These are phyloP conservation scores for Sinhomidia bicolor DNA, from an alignment of 2,888 invertebrate species.

Conservation along the genomic window DNA sequence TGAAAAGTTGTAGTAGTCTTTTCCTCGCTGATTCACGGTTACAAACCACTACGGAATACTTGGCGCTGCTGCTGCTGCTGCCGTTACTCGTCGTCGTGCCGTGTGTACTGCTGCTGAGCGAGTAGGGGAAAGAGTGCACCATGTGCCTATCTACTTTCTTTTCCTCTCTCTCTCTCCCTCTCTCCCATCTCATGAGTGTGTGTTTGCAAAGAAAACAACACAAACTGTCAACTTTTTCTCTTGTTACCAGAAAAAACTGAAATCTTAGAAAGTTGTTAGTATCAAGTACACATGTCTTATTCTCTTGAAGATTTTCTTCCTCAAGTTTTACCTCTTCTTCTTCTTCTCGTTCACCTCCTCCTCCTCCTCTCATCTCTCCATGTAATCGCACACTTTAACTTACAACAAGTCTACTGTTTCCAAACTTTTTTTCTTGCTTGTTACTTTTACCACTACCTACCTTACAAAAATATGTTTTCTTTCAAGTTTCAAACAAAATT, in stretches of 20 bases:
- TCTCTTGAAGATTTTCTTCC: constrained; percentile 47
- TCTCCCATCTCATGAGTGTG: background rate
- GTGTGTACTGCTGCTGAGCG: background rate
- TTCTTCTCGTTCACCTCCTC: background rate
- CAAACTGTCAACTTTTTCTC: constrained; percentile 55
- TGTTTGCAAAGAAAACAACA: constrained; percentile 48
- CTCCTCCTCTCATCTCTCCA: background rate
- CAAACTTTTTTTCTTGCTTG: constrained; percentile 5
- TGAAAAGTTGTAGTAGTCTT: constrained; percentile 43
- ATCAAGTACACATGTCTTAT: constrained; percentile 46
- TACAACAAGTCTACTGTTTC: background rate
- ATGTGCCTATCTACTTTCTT: too few species aligned
- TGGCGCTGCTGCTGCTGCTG: background rate
- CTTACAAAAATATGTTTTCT: constrained; percentile 21
- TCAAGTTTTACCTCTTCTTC: constrained; percentile 1
- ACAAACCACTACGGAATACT: constrained; percentile 56
- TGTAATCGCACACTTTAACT: constrained; percentile 2
- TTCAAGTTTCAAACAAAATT: background rate
- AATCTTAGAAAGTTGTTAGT: constrained; percentile 37
- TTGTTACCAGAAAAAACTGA: constrained; percentile 28
- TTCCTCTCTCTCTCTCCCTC: too few species aligned
- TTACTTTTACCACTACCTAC: too few species aligned
- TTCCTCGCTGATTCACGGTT: constrained; percentile 21
- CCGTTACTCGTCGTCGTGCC: too few species aligned
- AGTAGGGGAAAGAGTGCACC: background rate